These are phyloP conservation scores for Drosophila putrida DNA, from an alignment of 2,888 invertebrate genomes.

Conservation along the genomic window DNA sequence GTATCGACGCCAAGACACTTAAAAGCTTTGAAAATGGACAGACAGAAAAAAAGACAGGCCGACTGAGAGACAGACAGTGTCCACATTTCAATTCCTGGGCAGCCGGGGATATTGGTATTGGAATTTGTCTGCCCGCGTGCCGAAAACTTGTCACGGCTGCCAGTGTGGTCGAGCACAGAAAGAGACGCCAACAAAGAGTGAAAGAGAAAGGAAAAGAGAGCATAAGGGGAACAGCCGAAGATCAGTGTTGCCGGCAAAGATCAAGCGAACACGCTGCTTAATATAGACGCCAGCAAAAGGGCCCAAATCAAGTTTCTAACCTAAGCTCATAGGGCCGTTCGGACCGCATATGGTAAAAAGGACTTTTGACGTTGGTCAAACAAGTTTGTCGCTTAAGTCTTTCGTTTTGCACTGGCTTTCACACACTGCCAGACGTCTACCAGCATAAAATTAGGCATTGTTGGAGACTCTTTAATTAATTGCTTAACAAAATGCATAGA, in stretches of 20 bases:
- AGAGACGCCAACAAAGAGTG: not conserved
- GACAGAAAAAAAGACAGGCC: slow-evolving; percentile 3
- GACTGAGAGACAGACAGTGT: slow-evolving; percentile 14
- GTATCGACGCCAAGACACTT: slow-evolving; percentile 82
- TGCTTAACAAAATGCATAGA: slow-evolving; percentile 62
- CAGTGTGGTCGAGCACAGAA: slow-evolving; percentile 69
- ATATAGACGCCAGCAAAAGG: slow-evolving; percentile 73
- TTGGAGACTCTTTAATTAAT: slow-evolving; percentile 61
- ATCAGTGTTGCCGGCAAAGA: slow-evolving; percentile 58
- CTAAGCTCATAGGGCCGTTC: not conserved
- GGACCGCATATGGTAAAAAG: slow-evolving; percentile 16
- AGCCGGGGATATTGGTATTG: slow-evolving; percentile 41
- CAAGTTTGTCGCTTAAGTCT: slow-evolving; percentile 74
- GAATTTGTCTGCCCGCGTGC: slow-evolving; percentile 84
- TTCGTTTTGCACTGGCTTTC: slow-evolving; percentile 58
- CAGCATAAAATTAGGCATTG: slow-evolving; percentile 58
- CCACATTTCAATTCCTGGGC: slow-evolving; percentile 64
- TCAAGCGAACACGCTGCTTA: slow-evolving; percentile 58
- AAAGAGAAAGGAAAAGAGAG: slow-evolving; percentile 4
- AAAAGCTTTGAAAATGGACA: slow-evolving; percentile 76
- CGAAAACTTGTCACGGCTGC: slow-evolving; percentile 81
- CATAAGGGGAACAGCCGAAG: not conserved
- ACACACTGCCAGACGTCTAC: slow-evolving; percentile 32
- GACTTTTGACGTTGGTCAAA: slow-evolving; percentile 25
- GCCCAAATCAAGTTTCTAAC: slow-evolving; percentile 29